Percentiles rank a stretch among this genome's conserved stretches.
Conservation (phyloP, 2,797 vertebrate species). For the Phalanger gymnotis region DNA sequence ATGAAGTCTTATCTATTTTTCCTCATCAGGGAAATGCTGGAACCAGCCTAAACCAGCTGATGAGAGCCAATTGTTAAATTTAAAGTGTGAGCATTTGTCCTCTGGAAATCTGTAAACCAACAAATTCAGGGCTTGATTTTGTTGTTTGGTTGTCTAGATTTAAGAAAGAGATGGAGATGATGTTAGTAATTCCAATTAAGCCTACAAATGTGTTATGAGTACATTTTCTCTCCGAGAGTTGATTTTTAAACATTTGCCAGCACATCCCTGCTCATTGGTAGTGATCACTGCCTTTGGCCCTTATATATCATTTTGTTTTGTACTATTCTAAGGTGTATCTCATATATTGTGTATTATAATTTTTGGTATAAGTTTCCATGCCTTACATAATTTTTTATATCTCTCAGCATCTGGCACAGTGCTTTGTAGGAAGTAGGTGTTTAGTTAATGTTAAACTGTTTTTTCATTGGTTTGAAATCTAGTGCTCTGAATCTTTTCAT, state of each 20-base stretch:
- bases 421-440: accelerated
- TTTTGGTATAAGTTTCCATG: not conserved
- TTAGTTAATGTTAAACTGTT: not conserved
- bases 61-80: not conserved
- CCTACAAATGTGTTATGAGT: not conserved
- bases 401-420: not conserved
- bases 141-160: not conserved
- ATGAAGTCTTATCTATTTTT: not conserved
- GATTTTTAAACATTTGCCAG: not conserved
- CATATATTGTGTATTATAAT: not conserved
- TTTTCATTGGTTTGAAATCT: not conserved
- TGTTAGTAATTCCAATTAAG: not conserved
- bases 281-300: not conserved
- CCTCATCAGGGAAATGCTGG: not conserved
- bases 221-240: not conserved
- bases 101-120: not conserved
- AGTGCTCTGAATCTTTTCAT: no score
- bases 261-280: not conserved
- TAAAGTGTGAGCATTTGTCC: not conserved
- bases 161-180: not conserved
- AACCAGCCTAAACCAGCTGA: not conserved
- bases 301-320: not conserved
- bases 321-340: not conserved
- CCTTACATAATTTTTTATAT: not conserved
- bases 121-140: not conserved